These are phyloP conservation scores for Neogale vison DNA, from an alignment of 2,113 vertebrate species.

Conservation along the genomic window DNA sequence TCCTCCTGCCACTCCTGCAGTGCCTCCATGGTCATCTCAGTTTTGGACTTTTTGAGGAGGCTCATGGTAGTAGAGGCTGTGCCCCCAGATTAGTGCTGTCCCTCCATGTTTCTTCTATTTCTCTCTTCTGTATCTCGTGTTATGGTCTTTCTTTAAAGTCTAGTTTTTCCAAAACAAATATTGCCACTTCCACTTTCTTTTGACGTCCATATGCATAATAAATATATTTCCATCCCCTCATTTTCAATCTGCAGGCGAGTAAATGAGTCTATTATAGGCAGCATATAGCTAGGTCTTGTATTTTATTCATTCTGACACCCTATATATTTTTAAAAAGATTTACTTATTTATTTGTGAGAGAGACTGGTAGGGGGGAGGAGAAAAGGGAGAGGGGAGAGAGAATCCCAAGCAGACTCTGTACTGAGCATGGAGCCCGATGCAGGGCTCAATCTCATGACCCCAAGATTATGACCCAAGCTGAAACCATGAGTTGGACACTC, in stretches of 20 bases:
- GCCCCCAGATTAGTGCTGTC: rapidly evolving
- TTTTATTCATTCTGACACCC: background rate
- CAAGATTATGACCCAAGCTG: too few relatives aligned
- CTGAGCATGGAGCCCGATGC: too few relatives aligned
- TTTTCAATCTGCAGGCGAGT: background rate
- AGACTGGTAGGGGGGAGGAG: background rate
- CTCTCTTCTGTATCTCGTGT: background rate
- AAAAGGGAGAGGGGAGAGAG: background rate
- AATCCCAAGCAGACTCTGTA: background rate
- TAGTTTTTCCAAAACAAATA: background rate
- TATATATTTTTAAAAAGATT: background rate
- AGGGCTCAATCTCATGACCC: too few relatives aligned
- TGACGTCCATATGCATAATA: background rate
- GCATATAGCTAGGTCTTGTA: background rate
- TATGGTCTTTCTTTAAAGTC: background rate
- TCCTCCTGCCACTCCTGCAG: slow-evolving; percentile 96
- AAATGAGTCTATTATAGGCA: background rate
- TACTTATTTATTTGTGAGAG: background rate
- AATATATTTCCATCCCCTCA: background rate
- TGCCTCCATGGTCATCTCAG: slow-evolving; percentile 96
- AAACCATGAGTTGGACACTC: too few relatives aligned
- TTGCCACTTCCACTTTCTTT: background rate
- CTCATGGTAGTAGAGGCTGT: slow-evolving; percentile 76
- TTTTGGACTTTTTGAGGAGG: slow-evolving; percentile 95
- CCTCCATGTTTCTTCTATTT: background rate